Evolutionary conservation across 2,113 vertebrate genomes (phyloP).

Genomic region (Oncorhynchus kisutch): DNA sequence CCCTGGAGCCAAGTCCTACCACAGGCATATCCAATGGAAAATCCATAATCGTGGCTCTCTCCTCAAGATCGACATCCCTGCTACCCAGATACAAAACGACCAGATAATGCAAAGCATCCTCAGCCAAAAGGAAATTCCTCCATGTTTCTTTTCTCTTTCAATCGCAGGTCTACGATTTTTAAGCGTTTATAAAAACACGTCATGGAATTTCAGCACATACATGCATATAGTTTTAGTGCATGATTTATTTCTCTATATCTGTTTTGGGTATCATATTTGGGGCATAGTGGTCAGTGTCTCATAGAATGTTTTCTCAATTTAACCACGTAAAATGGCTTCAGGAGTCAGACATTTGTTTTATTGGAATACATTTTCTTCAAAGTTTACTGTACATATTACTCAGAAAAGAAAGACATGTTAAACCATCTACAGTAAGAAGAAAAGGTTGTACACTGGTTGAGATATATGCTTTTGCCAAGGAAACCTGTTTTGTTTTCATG

Average conservation of each 20-base stretch:
- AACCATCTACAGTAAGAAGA: not conserved
- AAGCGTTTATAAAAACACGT: constrained; percentile 24
- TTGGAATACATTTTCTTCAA: constrained; percentile 1
- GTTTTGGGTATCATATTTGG: constrained; percentile 49
- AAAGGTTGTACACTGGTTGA: not conserved
- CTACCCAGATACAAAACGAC: not conserved
- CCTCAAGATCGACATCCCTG: not conserved
- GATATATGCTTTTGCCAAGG: not conserved
- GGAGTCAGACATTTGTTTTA: not conserved
- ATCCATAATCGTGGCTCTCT: constrained; percentile 1
- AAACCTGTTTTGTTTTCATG: not conserved
- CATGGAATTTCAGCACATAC: not conserved
- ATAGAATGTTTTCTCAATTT: constrained; percentile 24
- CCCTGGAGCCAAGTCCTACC: not conserved
- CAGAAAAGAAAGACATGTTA: not conserved
- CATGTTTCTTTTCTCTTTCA: not conserved
- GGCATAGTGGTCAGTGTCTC: constrained; percentile 21
- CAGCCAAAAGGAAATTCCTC: constrained; percentile 1
- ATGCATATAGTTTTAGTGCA: not conserved
- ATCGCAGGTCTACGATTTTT: not conserved
- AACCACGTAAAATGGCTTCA: constrained; percentile 8
- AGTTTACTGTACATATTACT: not conserved
- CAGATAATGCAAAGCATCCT: not conserved
- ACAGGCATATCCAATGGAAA: not conserved
- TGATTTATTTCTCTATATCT: constrained; percentile 33